These are phyloP conservation scores for Strigamia maritima DNA, from an alignment of 2,888 invertebrate species.

Conservation along the genomic window DNA sequence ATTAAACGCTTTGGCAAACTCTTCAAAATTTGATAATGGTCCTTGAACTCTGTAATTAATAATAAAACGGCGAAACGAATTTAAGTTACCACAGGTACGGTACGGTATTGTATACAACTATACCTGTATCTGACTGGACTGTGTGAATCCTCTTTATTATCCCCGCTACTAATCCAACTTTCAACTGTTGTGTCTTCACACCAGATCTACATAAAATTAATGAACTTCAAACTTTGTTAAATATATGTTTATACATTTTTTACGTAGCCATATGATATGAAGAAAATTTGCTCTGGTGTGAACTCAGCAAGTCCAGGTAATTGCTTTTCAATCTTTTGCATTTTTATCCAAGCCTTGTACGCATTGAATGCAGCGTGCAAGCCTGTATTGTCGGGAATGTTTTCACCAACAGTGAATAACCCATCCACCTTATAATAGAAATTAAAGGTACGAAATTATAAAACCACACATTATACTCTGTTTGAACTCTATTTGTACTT, in stretches of 20 bases:
- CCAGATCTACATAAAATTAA: not conserved
- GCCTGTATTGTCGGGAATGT: not conserved
- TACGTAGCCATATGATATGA: not conserved
- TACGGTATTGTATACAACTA: too few relatives aligned
- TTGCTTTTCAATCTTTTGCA: not conserved
- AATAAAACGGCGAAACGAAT: not conserved
- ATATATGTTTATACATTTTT: too few relatives aligned
- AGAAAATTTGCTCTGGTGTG: not conserved
- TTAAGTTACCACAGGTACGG: not conserved
- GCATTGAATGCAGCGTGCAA: not conserved
- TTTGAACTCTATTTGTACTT: too few relatives aligned
- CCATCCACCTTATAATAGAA: not conserved
- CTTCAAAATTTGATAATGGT: not conserved
- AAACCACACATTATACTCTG: too few relatives aligned
- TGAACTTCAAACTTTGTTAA: not conserved
- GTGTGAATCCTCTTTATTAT: not conserved
- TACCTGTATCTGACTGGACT: not conserved
- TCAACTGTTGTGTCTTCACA: not conserved
- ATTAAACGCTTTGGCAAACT: not conserved
- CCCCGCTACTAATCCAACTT: not conserved
- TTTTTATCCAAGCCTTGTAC: not conserved
- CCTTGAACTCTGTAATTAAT: not conserved
- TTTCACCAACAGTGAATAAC: not conserved
- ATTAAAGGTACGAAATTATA: too few relatives aligned
- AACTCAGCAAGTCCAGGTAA: not conserved